Evolutionary conservation across 2,113 vertebrate genomes (phyloP), one percentile per base, ranked within the genome.

Genomic region (Rutilus rutilus): DNA sequence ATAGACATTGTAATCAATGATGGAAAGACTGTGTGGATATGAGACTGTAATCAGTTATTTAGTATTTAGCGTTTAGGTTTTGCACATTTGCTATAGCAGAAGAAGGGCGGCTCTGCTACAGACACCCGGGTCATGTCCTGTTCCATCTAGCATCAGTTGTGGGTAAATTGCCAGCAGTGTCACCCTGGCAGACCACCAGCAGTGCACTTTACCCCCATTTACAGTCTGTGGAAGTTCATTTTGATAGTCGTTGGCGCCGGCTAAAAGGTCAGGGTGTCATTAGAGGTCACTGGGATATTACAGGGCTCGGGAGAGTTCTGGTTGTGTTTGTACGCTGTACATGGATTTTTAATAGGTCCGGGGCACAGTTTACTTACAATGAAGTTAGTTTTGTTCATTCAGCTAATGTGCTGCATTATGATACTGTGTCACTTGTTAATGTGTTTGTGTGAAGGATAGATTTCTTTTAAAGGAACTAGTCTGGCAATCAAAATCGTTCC

Each of bases 151-250:
- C 65, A 69, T 85, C 36, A 62, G 50, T 6, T 80, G 14, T 59
- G 27, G 82, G 82, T 74, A 62, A 7, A 11, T 62, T 81, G 83
- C 78, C 71, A 82, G 47, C 45, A 78, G 45, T 64, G 42, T 78
- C 59, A 78, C 42, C 45, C 60, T 78, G 84, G 74, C 74, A 77
- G 60, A 57, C 47, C 14, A 54, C 84, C 84, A 85, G 75, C 30
- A 78, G 62, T 50, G 42, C 79, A 82, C 79, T 82, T 52, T 52
- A 82, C 45, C 45, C 36, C 27, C 25, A 69, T 82, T 50, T 82
- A 67, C 79, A 69, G 25, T 52, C 60, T 82, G 15, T 17, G 11
- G 17, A 45, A 52, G 45, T 57, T 42, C 23, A 79, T 78, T 78
- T 23, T 59, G 60, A 78, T 80, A 50, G 75, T 71, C 52, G 11